Conservation (phyloP, 2,888 invertebrate genomes). For the Parnassius apollo region DNA sequence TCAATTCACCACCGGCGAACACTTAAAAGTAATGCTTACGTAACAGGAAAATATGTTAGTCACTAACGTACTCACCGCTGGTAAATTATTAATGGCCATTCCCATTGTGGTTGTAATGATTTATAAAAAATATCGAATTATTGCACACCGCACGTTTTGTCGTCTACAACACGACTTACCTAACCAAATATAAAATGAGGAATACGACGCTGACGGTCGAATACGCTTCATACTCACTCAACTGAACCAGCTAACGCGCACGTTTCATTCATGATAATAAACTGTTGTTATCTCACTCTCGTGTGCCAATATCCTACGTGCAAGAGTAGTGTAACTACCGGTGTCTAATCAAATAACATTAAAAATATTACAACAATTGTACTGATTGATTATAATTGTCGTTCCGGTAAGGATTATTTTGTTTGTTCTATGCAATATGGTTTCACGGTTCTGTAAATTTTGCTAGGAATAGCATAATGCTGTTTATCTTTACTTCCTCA, state of each 20-base stretch:
- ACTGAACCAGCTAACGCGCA: constrained; percentile 50
- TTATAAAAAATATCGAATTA: constrained; percentile 36
- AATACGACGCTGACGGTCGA: constrained; percentile 59
- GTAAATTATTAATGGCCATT: constrained; percentile 69
- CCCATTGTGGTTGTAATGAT: constrained; percentile 59
- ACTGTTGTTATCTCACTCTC: constrained; percentile 62
- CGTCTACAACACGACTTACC: constrained; percentile 63
- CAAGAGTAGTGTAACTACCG: constrained; percentile 35
- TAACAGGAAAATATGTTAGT: constrained; percentile 30
- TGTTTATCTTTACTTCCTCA: constrained; percentile 64
- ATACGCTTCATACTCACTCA: constrained; percentile 41
- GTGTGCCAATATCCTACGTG: constrained; percentile 33
- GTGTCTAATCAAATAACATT: constrained; percentile 24
- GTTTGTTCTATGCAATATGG: background rate
- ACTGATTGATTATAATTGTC: constrained; percentile 12
- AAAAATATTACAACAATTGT: constrained; percentile 20
- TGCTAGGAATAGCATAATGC: constrained; percentile 10
- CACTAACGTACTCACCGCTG: constrained; percentile 57
- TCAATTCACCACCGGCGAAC: constrained; percentile 56
- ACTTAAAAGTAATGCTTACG: constrained; percentile 35
- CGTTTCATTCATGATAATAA: constrained; percentile 74
- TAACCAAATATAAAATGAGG: constrained; percentile 62
- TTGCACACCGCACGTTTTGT: constrained; percentile 47
- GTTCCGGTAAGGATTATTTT: constrained; percentile 16
- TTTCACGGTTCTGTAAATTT: constrained; percentile 5